These are phyloP conservation scores for Seriola aureovittata DNA, from an alignment of 2,113 vertebrate species.

Conservation along the genomic window DNA sequence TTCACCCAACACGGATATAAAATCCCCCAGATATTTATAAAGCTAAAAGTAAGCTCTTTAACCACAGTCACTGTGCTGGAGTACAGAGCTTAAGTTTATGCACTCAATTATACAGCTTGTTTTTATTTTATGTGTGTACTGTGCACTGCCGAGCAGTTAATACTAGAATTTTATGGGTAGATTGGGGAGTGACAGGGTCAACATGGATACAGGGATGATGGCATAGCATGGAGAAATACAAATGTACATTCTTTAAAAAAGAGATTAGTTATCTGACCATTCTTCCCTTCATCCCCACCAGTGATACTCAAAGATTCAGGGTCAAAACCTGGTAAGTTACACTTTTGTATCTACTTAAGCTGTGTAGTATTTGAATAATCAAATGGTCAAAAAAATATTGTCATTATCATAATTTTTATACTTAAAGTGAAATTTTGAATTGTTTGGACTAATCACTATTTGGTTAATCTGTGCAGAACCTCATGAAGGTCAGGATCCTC, in stretches of 20 bases:
- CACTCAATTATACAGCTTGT: no score
- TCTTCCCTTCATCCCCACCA: constrained; percentile 22
- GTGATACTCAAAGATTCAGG: neutral
- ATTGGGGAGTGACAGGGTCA: neutral
- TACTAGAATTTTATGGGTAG: neutral
- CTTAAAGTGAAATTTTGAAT: neutral
- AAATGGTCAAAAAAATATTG: neutral
- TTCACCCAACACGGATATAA: no score
- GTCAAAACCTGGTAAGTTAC: constrained; percentile 55
- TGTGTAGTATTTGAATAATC: neutral
- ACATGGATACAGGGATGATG: neutral
- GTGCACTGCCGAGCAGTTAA: neutral
- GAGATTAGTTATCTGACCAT: neutral
- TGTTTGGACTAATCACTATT: neutral
- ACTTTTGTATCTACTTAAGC: neutral
- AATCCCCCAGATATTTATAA: no score
- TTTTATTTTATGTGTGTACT: no score
- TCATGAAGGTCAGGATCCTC: neutral
- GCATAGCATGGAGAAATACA: neutral
- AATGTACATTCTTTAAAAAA: neutral
- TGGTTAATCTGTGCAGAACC: constrained; percentile 50
- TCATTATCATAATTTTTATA: no score
- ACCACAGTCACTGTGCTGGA: no score
- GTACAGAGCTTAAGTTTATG: no score
- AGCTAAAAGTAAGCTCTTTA: no score